phyloP scores from a whole-genome alignment of 2,888 invertebrate genomes.

The Cheilosia grossa region DNA sequence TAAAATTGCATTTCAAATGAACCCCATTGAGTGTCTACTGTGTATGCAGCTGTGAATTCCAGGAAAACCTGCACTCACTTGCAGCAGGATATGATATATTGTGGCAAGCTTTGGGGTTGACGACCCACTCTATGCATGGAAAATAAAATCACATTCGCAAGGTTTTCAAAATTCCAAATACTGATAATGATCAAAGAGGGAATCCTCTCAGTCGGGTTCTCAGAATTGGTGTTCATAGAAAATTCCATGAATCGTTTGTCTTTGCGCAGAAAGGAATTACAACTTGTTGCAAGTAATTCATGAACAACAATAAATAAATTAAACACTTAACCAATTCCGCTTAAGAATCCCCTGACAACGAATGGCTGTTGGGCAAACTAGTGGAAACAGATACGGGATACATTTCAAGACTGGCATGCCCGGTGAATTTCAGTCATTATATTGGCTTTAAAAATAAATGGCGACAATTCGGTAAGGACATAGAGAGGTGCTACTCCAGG shows the following conservation, averaged over 20 bases:
- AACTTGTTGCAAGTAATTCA: background rate
- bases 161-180: no score
- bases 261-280: background rate
- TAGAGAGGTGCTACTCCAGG: no score
- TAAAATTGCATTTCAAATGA: background rate
- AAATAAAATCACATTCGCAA: no score
- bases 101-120: no score
- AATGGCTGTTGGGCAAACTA: slow-evolving; percentile 1
- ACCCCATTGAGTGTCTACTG: background rate
- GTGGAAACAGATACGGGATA: background rate
- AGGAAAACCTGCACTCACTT: background rate
- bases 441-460: slow-evolving; percentile 11
- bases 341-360: background rate
- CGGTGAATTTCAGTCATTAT: slow-evolving; percentile 21
- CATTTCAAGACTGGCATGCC: slow-evolving; percentile 8
- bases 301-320: background rate
- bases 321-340: background rate
- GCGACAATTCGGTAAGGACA: background rate
- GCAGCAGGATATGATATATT: no score
- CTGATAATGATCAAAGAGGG: no score
- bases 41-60: background rate
- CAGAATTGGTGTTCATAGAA: no score
- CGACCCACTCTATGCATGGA: no score
- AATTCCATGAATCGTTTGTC: no score
- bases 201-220: no score